Evolutionary conservation across 2,888 invertebrate genomes (phyloP).

Genomic region (Schizotus pectinicornis): DNA sequence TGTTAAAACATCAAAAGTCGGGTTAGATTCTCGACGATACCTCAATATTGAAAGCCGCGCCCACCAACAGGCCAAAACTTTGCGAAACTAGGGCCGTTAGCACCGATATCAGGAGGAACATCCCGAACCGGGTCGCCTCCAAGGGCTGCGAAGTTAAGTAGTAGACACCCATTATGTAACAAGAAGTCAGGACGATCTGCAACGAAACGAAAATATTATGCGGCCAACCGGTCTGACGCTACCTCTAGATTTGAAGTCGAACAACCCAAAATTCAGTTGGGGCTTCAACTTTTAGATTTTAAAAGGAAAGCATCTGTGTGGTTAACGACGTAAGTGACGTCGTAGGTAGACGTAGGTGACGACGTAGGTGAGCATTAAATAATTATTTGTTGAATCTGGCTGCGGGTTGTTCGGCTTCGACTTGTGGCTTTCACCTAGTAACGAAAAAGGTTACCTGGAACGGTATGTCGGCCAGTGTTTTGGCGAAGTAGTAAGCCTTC

Average conservation of each 20-base stretch:
- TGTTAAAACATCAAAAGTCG: background rate
- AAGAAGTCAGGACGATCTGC: conserved; percentile 84
- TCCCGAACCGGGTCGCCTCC: conserved; percentile 80
- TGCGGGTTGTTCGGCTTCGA: too few relatives aligned
- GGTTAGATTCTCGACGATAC: conserved; percentile 51
- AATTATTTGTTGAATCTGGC: too few relatives aligned
- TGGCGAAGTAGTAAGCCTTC: conserved; percentile 95
- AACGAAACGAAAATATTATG: conserved; percentile 43
- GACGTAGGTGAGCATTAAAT: too few relatives aligned
- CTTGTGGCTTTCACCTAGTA: too few relatives aligned
- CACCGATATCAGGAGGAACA: conserved; percentile 78
- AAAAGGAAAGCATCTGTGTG: too few relatives aligned
- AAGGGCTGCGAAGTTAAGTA: conserved; percentile 96
- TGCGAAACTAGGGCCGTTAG: conserved; percentile 91
- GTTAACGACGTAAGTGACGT: too few relatives aligned
- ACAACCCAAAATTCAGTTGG: too few relatives aligned
- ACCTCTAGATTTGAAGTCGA: too few relatives aligned
- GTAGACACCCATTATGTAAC: conserved; percentile 87
- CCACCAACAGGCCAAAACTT: conserved; percentile 89
- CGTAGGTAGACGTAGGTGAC: too few relatives aligned
- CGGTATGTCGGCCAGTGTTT: conserved; percentile 94
- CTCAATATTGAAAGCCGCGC: conserved; percentile 89
- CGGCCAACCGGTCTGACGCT: too few relatives aligned
- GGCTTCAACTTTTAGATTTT: too few relatives aligned
- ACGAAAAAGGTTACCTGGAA: conserved; percentile 78